Percentiles rank a stretch among this genome's conserved stretches.
Conservation (phyloP, 2,888 invertebrate genomes). For the Hartigia nigra region DNA sequence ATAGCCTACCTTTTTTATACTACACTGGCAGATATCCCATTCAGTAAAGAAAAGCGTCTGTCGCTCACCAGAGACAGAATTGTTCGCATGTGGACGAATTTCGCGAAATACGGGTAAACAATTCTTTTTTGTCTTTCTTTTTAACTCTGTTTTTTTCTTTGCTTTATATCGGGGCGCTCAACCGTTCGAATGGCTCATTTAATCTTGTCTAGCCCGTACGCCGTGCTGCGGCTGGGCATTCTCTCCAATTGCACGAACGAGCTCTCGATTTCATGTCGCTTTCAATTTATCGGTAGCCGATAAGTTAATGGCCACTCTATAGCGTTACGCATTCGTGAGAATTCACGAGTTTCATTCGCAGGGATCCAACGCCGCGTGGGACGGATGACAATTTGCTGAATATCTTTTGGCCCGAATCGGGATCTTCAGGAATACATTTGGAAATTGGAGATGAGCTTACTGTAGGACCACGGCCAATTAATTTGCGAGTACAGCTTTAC, state of each 20-base stretch:
- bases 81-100: constrained; percentile 74
- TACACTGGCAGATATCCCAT: constrained; percentile 27
- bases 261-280: not conserved
- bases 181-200: not conserved
- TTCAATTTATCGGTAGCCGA: not conserved
- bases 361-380: constrained; percentile 40
- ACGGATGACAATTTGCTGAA: constrained; percentile 10
- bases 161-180: not conserved
- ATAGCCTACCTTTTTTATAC: constrained; percentile 70
- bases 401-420: constrained; percentile 34
- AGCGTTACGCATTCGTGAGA: not conserved
- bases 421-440: constrained; percentile 26
- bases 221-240: not conserved
- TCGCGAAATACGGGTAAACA: constrained; percentile 64
- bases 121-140: not conserved
- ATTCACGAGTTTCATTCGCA: constrained; percentile 16
- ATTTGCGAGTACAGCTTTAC: not conserved
- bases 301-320: not conserved
- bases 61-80: constrained; percentile 65
- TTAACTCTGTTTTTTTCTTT: not conserved
- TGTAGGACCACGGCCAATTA: constrained; percentile 20
- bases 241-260: not conserved
- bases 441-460: constrained; percentile 22
- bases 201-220: not conserved
- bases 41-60: constrained; percentile 53